Percentiles rank a stretch among this genome's conserved stretches.
Evolutionary conservation across 2,113 vertebrate genomes (phyloP).

Genomic region (Panurus biarmicus): DNA sequence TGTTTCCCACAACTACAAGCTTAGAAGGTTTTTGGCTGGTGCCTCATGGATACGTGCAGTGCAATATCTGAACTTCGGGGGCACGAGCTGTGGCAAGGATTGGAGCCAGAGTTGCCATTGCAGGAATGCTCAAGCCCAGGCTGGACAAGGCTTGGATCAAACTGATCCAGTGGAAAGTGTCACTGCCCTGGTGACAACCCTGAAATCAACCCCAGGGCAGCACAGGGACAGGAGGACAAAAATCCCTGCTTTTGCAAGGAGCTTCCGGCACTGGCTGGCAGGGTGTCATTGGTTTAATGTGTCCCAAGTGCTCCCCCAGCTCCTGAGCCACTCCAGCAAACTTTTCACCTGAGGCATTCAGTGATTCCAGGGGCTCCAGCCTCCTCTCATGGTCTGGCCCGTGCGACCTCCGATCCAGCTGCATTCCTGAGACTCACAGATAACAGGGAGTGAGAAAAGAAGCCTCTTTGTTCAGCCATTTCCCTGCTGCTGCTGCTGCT

Average conservation of each 20-base stretch:
- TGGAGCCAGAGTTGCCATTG: not conserved
- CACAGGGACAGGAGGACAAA: not conserved
- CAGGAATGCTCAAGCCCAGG: not conserved
- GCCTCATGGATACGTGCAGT: fast-evolving
- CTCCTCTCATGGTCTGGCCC: not conserved
- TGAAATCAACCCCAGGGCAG: fast-evolving
- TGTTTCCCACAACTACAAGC: not conserved
- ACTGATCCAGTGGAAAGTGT: not conserved
- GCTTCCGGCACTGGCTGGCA: not conserved
- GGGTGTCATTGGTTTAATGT: not conserved
- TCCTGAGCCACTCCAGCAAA: not conserved
- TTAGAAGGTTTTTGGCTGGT: not conserved
- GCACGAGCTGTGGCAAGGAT: not conserved
- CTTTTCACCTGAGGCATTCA: not conserved
- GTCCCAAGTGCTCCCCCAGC: not conserved
- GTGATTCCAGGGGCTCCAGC: not conserved
- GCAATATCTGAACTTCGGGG: too few relatives aligned
- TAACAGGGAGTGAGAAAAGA: not conserved
- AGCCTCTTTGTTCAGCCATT: constrained; percentile 10
- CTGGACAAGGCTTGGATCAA: not conserved
- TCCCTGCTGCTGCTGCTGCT: constrained; percentile 17
- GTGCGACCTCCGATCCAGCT: not conserved
- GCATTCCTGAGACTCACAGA: not conserved
- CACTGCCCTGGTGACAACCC: fast-evolving
- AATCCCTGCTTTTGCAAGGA: not conserved